Evolutionary conservation across 2,797 vertebrate genomes (phyloP).

Genomic region (Sciurus carolinensis): DNA sequence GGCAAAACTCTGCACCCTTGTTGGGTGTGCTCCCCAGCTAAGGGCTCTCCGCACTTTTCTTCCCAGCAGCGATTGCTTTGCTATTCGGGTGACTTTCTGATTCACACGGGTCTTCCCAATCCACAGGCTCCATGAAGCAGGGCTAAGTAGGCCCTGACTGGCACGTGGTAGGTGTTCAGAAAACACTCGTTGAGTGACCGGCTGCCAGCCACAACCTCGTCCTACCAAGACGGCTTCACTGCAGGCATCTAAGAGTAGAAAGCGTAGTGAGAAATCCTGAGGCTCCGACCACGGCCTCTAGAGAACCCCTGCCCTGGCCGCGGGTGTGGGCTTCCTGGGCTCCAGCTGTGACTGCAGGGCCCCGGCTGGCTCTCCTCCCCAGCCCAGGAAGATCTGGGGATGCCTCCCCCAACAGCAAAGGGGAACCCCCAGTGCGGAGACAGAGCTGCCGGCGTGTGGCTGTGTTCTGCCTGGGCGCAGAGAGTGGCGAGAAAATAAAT

Average conservation of each 20-base stretch:
- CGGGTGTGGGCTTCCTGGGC: too few species aligned
- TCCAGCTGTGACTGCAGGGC: neutral
- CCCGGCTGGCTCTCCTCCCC: neutral
- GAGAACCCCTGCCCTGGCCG: too few species aligned
- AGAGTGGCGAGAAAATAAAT: neutral
- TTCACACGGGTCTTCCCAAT: neutral
- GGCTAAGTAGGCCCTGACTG: neutral
- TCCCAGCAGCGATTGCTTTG: neutral
- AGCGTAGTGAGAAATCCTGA: neutral
- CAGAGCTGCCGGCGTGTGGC: rapidly evolving
- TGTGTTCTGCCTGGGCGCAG: neutral
- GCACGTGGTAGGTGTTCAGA: neutral
- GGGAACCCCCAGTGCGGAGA: neutral
- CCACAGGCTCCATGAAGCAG: neutral
- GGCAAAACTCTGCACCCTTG: too few species aligned
- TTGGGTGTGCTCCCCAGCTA: too few species aligned
- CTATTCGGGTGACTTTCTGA: too few species aligned
- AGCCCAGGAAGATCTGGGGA: neutral
- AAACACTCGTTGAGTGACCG: neutral
- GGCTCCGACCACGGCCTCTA: neutral
- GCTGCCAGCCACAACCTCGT: neutral
- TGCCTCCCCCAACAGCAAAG: too few species aligned
- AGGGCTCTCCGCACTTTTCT: neutral
- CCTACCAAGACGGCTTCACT: too few species aligned
- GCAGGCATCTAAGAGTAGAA: neutral